phyloP scores from a whole-genome alignment of 1,140 invertebrate species.

The Drosophila bifasciata region DNA sequence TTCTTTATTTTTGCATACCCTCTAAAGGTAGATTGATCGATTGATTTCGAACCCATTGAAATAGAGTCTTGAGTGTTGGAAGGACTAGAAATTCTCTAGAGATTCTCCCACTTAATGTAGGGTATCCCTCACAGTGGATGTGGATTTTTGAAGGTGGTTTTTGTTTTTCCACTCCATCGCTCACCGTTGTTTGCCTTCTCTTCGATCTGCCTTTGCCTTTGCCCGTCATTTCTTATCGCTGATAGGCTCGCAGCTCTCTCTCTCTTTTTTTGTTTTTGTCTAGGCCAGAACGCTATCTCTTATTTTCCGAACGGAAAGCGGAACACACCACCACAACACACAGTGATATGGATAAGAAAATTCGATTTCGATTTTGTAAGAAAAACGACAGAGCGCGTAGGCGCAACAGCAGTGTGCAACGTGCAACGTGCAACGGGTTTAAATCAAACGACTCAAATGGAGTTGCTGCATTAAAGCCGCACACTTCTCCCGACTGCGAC shows the following conservation, averaged over 20 bases:
- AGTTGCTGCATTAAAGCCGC: too few relatives aligned
- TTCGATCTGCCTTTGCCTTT: conserved; percentile 60
- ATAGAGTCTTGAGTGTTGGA: too few relatives aligned
- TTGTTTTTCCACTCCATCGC: conserved; percentile 32
- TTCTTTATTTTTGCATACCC: not conserved
- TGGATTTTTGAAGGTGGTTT: not conserved
- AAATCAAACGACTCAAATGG: too few relatives aligned
- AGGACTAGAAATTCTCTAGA: too few relatives aligned
- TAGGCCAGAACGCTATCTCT: conserved; percentile 7
- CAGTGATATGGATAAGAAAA: conserved; percentile 34
- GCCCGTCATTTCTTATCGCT: conserved; percentile 65
- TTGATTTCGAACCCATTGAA: too few relatives aligned
- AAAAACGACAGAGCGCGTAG: not conserved
- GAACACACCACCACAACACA: conserved; percentile 27
- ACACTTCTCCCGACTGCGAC: too few relatives aligned
- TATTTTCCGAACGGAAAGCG: conserved; percentile 21
- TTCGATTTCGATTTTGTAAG: conserved; percentile 29
- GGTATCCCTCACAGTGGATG: too few relatives aligned
- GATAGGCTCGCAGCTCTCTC: not conserved
- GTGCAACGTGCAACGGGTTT: too few relatives aligned
- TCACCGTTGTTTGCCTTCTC: conserved; percentile 67
- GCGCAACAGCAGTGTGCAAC: too few relatives aligned
- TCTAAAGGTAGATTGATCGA: too few relatives aligned
- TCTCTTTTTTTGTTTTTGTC: conserved; percentile 4
- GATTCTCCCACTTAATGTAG: too few relatives aligned